These are phyloP conservation scores for Candoia aspera DNA, from an alignment of 2,113 vertebrate genomes.

Conservation along the genomic window DNA sequence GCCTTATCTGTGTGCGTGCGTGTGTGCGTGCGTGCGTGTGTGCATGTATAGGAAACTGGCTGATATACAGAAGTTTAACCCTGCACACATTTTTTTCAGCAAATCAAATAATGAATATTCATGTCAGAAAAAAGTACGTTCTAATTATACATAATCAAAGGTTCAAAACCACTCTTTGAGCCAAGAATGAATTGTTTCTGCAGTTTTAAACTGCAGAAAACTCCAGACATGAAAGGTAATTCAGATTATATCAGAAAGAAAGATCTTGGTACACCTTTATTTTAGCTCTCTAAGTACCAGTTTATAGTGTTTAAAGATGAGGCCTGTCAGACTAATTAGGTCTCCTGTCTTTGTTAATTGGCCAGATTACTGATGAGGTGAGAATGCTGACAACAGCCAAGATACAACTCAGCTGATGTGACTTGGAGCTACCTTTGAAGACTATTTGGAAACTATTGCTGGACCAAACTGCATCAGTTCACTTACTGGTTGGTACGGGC, in stretches of 20 bases:
- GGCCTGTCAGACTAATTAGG: conserved; percentile 16
- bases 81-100: not conserved
- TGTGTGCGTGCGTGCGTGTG: not conserved
- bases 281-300: not conserved
- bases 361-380: not conserved
- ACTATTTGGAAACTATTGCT: not conserved
- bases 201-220: not conserved
- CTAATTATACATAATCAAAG: not conserved
- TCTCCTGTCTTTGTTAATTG: conserved; percentile 15
- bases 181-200: not conserved
- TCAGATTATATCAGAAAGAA: not conserved
- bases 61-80: not conserved
- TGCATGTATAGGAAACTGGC: not conserved
- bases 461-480: not conserved
- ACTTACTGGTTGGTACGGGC: not conserved
- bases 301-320: conserved; percentile 24
- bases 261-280: not conserved
- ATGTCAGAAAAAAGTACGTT: not conserved
- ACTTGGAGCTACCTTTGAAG: not conserved
- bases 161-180: not conserved
- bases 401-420: not conserved
- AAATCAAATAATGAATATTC: conserved; percentile 1
- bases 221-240: not conserved
- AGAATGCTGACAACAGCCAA: not conserved
- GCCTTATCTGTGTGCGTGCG: too few relatives aligned